Conservation (phyloP, 2,113 vertebrate species). For the Myocastor coypus region DNA sequence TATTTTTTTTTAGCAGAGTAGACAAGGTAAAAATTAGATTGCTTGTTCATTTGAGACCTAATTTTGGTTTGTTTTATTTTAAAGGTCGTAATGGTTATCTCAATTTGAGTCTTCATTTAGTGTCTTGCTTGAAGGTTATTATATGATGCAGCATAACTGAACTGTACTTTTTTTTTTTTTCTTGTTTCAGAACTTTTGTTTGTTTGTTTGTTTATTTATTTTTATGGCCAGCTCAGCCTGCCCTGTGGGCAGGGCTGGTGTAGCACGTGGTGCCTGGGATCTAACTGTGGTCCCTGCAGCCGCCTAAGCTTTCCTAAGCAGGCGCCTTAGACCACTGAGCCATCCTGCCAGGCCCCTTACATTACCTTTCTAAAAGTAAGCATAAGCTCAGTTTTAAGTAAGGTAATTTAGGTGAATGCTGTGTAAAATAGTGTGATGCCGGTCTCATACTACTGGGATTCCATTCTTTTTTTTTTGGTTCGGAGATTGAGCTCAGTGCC, state of each 20-base stretch:
- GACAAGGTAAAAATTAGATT: conserved; percentile 74
- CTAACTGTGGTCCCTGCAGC: no score
- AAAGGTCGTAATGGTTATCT: conserved; percentile 76
- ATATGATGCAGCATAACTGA: conserved; percentile 66
- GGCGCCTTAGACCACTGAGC: no score
- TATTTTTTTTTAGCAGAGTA: conserved; percentile 74
- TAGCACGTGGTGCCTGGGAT: no score
- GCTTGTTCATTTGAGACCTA: conserved; percentile 77
- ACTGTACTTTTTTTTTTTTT: no score
- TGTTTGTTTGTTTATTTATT: no score
- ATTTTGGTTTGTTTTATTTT: conserved; percentile 76
- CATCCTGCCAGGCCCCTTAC: no score
- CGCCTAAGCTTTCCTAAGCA: no score
- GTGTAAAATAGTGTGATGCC: conserved; percentile 19
- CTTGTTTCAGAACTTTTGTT: no score
- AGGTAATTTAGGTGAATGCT: background rate
- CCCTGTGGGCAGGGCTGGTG: no score
- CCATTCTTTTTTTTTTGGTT: no score
- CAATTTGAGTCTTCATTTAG: conserved; percentile 72
- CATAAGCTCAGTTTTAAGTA: conserved; percentile 9
- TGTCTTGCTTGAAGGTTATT: conserved; percentile 75
- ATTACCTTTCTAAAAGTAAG: background rate
- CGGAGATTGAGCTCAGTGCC: no score
- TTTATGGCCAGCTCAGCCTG: no score
- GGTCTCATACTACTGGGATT: background rate